Base-by-base conservation (phyloP, 2,797 vertebrate genomes). In the Rhynchonycteris naso region DNA sequence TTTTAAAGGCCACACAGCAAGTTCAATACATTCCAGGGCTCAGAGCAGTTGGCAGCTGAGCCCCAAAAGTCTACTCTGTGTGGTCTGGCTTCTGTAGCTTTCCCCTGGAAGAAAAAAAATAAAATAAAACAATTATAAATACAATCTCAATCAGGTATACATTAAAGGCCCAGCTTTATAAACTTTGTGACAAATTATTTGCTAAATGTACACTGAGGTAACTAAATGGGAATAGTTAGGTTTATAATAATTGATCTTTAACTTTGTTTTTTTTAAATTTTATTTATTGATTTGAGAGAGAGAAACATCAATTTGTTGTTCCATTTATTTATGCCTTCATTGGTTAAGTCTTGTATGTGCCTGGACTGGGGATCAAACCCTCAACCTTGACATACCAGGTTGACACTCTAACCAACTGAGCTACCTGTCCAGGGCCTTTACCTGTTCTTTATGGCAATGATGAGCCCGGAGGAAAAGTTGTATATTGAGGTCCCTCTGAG, bases 191-290 rank as follows among this genome's bases (percentile, higher is more conserved):
- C 54, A 84, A 87, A 93, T 65, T 59, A 85, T 78, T 79, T 85
- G 88, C 78, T 61, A 79, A 96, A 12, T 54, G 21, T 87, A 78
- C n/a, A 76, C 33, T 0, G 1, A 89, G 61, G 61, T 83, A 79
- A 91, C 35, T 18, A 86, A 86, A 87, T n/a, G 14, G 69, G 28
- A 87, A 71, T 65, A 9, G 0, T 15, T 74, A 18, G 30, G 43
- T 71, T 83, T 91, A 47, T 4, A 80, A 26, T 22, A 66, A 56
- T 76, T 90, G 61, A 84, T 92, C 88, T 95, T 88, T 91, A 90
- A 74, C 43, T 43, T 43, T 43, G 4, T 43, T 43, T n/a, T n/a
- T n/a, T n/a, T n/a, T n/a, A n/a, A n/a, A n/a, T n/a, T n/a, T n/a
- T n/a, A n/a, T n/a, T 43, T 43, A 43, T 43, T 43, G 43, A 43